Evolutionary conservation across 2,113 vertebrate species (phyloP), one percentile per base, ranked within the genome.

Genomic region (Thamnaconus septentrionalis): DNA sequence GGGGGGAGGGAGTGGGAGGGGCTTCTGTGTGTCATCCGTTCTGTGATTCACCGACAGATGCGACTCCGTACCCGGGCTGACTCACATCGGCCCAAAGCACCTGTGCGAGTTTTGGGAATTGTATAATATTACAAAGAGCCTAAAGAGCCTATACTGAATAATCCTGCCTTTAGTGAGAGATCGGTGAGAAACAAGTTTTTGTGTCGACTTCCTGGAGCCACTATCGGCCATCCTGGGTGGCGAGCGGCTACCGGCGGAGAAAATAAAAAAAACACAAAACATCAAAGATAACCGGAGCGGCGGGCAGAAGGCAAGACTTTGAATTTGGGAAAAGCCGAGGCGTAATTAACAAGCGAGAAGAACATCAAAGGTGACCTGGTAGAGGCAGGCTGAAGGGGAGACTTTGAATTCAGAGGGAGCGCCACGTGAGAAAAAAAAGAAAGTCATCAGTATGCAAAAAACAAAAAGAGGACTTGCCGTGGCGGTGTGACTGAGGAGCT

Each of bases 401-500:
- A 41, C n/a, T 49, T 65, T 53, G 42, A 53, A 44, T 7, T 4
- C 4, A 39, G 6, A 7, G 6, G 51, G 18, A 3, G 11, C 31
- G 6, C 6, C 6, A 41, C 40, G 50, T 41, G 4, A 41, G 6
- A 8, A 53, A 42, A 40, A 55, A 41, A 41, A 8, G 6, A 50
- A n/a, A 48, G 8, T 7, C 4, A 9, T 10, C 31, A 43, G 55
- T 41, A 12, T 46, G 52, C 7, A 53, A 50, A 53, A 61, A 0
- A 11, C 4, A 48, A 8, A 18, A 12, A 2, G 8, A 42, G 6
- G 2, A 48, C 85, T 87, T 93, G 98, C 97, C 95, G 97, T 93
- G 43, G 94, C 90, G 4, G 95, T 95, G 82, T 93, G 96, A 76
- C 88, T 90, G 76, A 94, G 89, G 73, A 99, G 93, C 87, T 96